Base-by-base conservation (phyloP, 2,797 vertebrate genomes). In the Phaenicophaeus curvirostris region DNA sequence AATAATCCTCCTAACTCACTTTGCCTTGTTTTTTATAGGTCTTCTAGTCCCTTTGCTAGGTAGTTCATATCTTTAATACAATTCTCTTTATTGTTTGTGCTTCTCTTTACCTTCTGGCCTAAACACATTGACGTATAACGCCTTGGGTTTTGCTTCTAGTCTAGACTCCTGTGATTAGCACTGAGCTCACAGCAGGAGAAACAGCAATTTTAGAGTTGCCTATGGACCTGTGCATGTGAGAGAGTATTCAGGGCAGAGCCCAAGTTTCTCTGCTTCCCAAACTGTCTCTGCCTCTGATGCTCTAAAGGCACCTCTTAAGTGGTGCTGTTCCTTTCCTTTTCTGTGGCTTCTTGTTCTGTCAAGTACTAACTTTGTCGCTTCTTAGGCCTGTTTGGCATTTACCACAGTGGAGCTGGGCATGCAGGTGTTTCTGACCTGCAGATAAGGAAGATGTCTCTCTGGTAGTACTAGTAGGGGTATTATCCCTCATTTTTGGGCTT, bases 21-120 rank as follows among this genome's bases (percentile, higher is more conserved):
- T 96, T 1, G 2, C 27, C 46, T 80, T 67, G 53, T 57, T 96
- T 39, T 95, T 95, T 90, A 86, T 91, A 91, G 58, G 74, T 62
- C 86, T 94, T 96, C 90, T 66, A 94, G 80, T 89, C 58, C 74
- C 72, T 58, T 96, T 91, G 78, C 82, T 88, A 51, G 83, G 68
- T 95, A 77, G 68, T 95, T 95, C 93, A 91, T 95, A 94, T 83
- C 69, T 97, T 96, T 94, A 94, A 96, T 93, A 78, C 61, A 87
- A 79, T 96, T 96, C 87, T 80, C 50, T 94, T 96, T 97, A 96
- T 96, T 97, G 82, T 92, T 83, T 91, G 62, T 87, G 88, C 61
- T 96, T 31, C 9, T 93, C 77, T 92, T 92, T 92, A 72, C 85
- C 78, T 96, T 90, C 91, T 94, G 71, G 94, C 71, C 87, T 83